Base-by-base conservation (phyloP, 2,797 vertebrate genomes). In the Emys orbicularis region DNA sequence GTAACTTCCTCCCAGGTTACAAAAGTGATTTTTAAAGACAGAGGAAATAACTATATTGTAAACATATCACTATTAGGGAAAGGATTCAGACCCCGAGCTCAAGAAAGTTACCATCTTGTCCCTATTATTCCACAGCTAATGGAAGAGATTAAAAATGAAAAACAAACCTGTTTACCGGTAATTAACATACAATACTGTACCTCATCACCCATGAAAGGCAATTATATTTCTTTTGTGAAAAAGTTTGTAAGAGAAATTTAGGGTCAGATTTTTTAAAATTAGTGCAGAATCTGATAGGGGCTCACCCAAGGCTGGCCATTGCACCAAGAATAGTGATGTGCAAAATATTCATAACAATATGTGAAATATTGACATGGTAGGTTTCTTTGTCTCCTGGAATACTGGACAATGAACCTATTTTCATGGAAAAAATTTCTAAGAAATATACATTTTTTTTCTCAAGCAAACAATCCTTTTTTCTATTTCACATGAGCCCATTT, bases 261-360 rank as follows among this genome's bases (percentile, higher is more conserved):
- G 79, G 54, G 8, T 44, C 8, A 2, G 84, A 3, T 57, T 18
- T 59, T 5, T 0, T 2, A 5, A 4, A 0, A 5, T 21, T 23
- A 3, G 68, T 10, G 15, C 68, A 6, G 9, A 15, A 53, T 21
- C 54, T 0, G 0, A 1, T n/a, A 49, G 13, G 29, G 1, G 0
- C 1, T 6, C 21, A 1, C n/a, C 65, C 5, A 41, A 41, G 10
- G 8, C 72, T 21, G 19, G 37, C 21, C 19, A 41, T 72, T 72
- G 68, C 19, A 72, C 9, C 21, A 41, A 10, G 23, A 72, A 72
- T 41, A 72, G 21, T 41, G 18, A 72, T 25, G 21, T 72, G 68
- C n/a, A 41, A 41, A 41, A 72, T 41, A 2, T n/a, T 65, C 86
- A 1, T 27, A 1, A 27, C 0, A 9, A 59, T 29, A 50, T 21